Conservation (phyloP, 1,140 invertebrate genomes). For the Phthorimaea operculella region DNA sequence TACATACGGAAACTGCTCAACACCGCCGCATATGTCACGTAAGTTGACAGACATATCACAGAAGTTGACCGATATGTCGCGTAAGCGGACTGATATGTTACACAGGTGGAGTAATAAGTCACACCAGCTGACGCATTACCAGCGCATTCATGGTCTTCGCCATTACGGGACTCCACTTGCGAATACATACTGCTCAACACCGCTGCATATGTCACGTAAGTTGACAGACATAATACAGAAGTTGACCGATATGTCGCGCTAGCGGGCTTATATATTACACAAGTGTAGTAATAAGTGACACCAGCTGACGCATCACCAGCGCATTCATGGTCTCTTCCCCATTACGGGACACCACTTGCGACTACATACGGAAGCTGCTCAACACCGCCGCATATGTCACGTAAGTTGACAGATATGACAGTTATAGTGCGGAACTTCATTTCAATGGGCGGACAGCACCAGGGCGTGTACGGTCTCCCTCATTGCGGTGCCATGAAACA, state of each 20-base stretch:
- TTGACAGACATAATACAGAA: too few species aligned
- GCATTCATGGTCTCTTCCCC: conserved; percentile 87
- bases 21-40: conserved; percentile 87
- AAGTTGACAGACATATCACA: conserved; percentile 39
- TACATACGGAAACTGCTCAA: conserved; percentile 84
- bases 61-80: too few species aligned
- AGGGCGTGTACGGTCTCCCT: conserved; percentile 70
- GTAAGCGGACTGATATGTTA: too few species aligned
- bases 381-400: conserved; percentile 87
- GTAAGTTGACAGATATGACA: conserved; percentile 90
- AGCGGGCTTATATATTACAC: too few species aligned
- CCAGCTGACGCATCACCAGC: too few species aligned
- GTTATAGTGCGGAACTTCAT: conserved; percentile 91
- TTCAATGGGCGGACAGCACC: conserved; percentile 96
- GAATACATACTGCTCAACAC: conserved; percentile 82
- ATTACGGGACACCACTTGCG: conserved; percentile 81
- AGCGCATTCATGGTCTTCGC: conserved; percentile 93
- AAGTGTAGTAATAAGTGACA: too few species aligned
- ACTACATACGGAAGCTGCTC: conserved; percentile 83
- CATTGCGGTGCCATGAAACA: conserved; percentile 71
- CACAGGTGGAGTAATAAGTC: too few species aligned
- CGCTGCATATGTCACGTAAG: conserved; percentile 87
- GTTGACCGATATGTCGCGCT: conserved; percentile 86
- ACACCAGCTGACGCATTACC: conserved; percentile 97
- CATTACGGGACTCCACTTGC: conserved; percentile 82